These are phyloP conservation scores for Hydrotaea cyrtoneurina DNA, from an alignment of 2,888 invertebrate genomes.

Conservation along the genomic window DNA sequence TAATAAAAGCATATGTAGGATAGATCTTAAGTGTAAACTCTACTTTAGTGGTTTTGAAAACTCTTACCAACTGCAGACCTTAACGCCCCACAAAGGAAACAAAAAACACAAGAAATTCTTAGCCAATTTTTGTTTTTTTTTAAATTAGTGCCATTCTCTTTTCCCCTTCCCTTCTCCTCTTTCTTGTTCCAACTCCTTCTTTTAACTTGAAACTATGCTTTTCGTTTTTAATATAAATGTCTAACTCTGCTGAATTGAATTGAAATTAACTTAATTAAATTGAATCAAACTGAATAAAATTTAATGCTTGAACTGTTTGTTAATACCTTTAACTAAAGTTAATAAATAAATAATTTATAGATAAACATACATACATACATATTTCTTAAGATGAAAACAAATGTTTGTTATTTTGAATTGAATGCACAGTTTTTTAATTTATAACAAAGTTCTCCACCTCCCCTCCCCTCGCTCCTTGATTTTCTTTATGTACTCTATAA, in stretches of 20 bases:
- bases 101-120: constrained; percentile 9
- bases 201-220: not conserved
- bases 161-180: not conserved
- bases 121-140: constrained; percentile 51
- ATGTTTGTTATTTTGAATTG: constrained; percentile 23
- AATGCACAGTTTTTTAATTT: constrained; percentile 11
- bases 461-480: not conserved
- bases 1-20: not conserved
- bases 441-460: not conserved
- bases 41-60: constrained; percentile 4
- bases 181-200: not conserved
- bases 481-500: constrained; percentile 16
- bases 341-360: not conserved
- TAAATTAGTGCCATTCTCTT: constrained; percentile 62
- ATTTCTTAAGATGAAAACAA: not conserved
- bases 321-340: constrained; percentile 6
- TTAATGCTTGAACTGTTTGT: constrained; percentile 4
- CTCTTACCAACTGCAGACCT: not conserved
- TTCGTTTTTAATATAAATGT: constrained; percentile 19
- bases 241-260: constrained; percentile 4
- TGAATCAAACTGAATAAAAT: constrained; percentile 33
- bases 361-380: not conserved
- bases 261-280: constrained; percentile 19
- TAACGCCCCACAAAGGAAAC: constrained; percentile 13
- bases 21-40: not conserved